phyloP scores from a whole-genome alignment of 2,888 invertebrate species.

The Volucella zonaria region DNA sequence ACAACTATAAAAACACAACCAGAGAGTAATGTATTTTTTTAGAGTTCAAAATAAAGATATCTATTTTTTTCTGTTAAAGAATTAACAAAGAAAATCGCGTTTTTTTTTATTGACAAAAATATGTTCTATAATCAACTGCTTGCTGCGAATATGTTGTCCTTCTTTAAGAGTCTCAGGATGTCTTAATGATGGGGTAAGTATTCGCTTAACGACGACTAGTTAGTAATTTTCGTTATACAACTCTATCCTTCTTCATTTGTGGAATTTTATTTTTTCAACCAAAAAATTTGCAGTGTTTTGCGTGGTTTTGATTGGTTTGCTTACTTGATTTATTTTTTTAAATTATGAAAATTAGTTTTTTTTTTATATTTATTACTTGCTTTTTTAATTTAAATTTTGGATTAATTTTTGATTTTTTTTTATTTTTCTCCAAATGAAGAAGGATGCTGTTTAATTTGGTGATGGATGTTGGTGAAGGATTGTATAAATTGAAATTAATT shows the following conservation, averaged over 20 bases:
- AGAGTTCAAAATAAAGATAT: conserved; percentile 69
- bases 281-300: conserved; percentile 56
- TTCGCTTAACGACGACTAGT: conserved; percentile 53
- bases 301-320: conserved; percentile 48
- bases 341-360: conserved; percentile 23
- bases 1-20: conserved; percentile 64
- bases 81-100: conserved; percentile 60
- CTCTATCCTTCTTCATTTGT: conserved; percentile 87
- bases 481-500: neutral
- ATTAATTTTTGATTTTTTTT: conserved; percentile 28
- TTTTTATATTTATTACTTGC: conserved; percentile 21
- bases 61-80: conserved; percentile 58
- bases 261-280: conserved; percentile 75
- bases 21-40: conserved; percentile 68
- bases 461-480: conserved; percentile 25
- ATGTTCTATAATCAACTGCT: conserved; percentile 20
- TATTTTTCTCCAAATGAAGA: conserved; percentile 78
- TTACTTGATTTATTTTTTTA: conserved; percentile 52
- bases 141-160: conserved; percentile 68
- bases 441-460: conserved; percentile 75
- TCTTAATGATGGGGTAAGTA: conserved; percentile 72
- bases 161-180: conserved; percentile 68
- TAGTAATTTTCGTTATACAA: conserved; percentile 55
- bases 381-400: conserved; percentile 14
- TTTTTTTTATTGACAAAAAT: conserved; percentile 40